A percentile compares a stretch with the other conserved stretches of the same genome.
phyloP scores from a whole-genome alignment of 2,113 vertebrate genomes.

The Brienomyrus brachyistius region DNA sequence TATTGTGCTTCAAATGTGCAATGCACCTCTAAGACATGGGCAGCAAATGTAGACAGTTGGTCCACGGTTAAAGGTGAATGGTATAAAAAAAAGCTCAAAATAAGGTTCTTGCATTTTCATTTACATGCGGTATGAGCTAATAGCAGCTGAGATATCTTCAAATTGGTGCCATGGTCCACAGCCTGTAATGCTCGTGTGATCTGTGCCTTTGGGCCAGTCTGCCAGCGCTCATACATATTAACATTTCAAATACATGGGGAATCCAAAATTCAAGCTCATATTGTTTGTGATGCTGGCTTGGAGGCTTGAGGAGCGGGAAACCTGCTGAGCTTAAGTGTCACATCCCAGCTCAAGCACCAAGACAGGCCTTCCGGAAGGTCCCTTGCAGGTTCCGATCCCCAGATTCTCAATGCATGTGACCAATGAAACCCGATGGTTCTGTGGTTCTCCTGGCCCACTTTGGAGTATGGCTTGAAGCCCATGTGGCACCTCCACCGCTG shows the following conservation, averaged over 20 bases:
- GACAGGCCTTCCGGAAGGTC: not conserved
- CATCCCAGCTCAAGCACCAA: not conserved
- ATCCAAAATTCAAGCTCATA: constrained; percentile 15
- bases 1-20: not conserved
- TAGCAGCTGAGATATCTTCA: not conserved
- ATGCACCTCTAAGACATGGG: not conserved
- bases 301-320: not conserved
- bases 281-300: not conserved
- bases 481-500: not conserved
- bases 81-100: not conserved
- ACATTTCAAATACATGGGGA: not conserved
- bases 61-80: not conserved
- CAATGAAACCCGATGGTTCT: not conserved
- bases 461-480: not conserved
- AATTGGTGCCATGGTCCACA: not conserved
- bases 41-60: not conserved
- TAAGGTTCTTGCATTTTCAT: not conserved
- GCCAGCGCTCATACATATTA: not conserved
- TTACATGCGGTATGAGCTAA: not conserved
- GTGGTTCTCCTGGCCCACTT: not conserved
- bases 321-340: not conserved
- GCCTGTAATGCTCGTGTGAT: not conserved
- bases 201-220: not conserved
- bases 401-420: not conserved
- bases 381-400: not conserved